Evolutionary conservation across 2,888 invertebrate genomes (phyloP), one percentile per base, ranked within the genome.

Genomic region (Cephus nigrinus): DNA sequence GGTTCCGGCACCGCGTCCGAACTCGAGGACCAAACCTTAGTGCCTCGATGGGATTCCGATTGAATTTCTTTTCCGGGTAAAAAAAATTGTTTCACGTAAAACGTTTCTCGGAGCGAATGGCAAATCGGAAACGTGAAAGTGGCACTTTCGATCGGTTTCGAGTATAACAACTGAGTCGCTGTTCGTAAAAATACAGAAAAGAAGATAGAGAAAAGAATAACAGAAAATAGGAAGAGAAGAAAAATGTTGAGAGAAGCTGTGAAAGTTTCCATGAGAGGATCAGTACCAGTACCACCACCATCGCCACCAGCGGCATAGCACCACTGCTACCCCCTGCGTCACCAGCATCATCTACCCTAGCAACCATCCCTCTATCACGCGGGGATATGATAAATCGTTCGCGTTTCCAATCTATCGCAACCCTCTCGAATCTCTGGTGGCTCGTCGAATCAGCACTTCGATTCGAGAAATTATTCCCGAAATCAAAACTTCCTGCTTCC

Each of bases 401-500:
- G 15, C 71, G 71, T 71, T 71, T 71, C 71, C 71, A 71, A 71
- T 71, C 71, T 31, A 71, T 31, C 71, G 31, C 5, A 33, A 31
- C 71, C 32, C 23, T 71, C 71, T 33, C 31, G 55, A 55, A 55
- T 55, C 71, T 71, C 71, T 71, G 71, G 33, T 33, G 31, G 71
- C 12, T 71, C 71, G 31, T 33, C 12, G 71, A 71, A 33, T 71
- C 71, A 71, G 33, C 71, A 31, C 23, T 5, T 74, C 36, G 30
- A 12, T 35, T 34, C 30, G 71, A n/a, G 74, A 11, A 35, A 35
- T 33, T 34, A 71, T 31, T 11, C 71, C 32, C 71, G 71, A 71
- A 71, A 71, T 71, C 71, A 71, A 71, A 71, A 71, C 71, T 71
- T 71, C 71, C 31, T 33, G 71, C 31, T 71, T 32, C 71, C 71